Evolutionary conservation across 2,113 vertebrate genomes (phyloP).

Genomic region (Pseudolaguvia tuberculata): DNA sequence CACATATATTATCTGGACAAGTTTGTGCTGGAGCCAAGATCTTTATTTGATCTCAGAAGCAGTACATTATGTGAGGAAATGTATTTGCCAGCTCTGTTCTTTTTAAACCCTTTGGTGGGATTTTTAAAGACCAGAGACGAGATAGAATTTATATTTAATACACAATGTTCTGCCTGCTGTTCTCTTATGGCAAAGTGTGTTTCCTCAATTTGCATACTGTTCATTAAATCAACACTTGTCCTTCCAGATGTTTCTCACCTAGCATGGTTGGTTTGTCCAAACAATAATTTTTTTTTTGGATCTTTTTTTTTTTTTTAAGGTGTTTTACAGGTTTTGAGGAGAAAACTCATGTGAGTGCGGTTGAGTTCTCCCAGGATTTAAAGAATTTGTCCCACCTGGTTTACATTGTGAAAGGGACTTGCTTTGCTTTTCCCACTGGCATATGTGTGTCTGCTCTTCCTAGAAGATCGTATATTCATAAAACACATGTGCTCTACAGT

Average conservation of each 20-base stretch:
- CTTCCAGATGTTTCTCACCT: no score
- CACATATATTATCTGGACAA: conserved; percentile 22
- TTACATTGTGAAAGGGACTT: conserved; percentile 16
- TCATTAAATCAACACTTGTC: not conserved
- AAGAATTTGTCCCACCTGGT: conserved; percentile 30
- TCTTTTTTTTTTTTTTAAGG: not conserved
- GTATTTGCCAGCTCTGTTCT: conserved; percentile 3
- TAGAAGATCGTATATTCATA: not conserved
- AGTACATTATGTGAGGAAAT: conserved; percentile 18
- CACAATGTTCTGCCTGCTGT: not conserved
- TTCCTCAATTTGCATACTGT: conserved; percentile 8
- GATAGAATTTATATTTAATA: conserved; percentile 11
- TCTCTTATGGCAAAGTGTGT: not conserved
- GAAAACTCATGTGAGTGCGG: not conserved
- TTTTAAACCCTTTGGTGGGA: not conserved
- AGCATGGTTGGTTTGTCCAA: no score
- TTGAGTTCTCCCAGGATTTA: not conserved
- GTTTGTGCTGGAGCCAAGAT: conserved; percentile 19
- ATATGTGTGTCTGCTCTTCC: not conserved
- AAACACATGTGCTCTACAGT: conserved; percentile 7
- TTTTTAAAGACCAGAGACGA: conserved; percentile 2
- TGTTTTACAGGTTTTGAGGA: not conserved
- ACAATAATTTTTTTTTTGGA: no score
- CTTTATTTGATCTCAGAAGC: conserved; percentile 23
- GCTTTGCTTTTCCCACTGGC: not conserved